Conservation (phyloP, 2,888 invertebrate genomes). For the Caenorhabditis angaria region DNA sequence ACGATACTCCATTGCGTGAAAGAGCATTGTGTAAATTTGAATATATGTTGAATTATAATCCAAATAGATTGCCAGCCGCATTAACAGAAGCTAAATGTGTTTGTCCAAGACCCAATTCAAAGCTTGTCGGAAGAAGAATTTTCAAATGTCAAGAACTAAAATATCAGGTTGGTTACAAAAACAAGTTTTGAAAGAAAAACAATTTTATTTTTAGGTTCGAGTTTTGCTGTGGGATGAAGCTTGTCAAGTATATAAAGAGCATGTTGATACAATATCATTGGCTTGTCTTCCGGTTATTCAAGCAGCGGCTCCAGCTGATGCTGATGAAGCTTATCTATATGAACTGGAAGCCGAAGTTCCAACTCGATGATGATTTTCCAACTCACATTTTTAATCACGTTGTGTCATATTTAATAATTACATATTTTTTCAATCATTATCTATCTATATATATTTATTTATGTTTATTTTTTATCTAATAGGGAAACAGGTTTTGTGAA, state of each 20-base stretch:
- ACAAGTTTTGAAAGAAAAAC: background rate
- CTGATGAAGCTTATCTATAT: conserved; percentile 61
- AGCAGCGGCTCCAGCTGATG: conserved; percentile 67
- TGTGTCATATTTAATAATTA: conserved; percentile 6
- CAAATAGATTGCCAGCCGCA: conserved; percentile 70
- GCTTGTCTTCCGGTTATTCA: conserved; percentile 71
- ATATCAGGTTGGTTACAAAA: conserved; percentile 57
- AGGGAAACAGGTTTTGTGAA: too few species aligned
- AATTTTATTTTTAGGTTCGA: conserved; percentile 47
- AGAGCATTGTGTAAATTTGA: conserved; percentile 71
- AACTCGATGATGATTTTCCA: conserved; percentile 12
- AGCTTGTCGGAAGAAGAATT: conserved; percentile 66
- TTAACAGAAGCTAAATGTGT: conserved; percentile 71
- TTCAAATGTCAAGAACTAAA: conserved; percentile 71
- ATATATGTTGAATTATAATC: conserved; percentile 71
- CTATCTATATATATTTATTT: background rate
- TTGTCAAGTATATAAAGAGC: conserved; percentile 65
- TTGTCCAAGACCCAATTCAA: conserved; percentile 65
- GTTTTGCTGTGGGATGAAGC: conserved; percentile 69
- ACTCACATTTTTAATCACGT: background rate
- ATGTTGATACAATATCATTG: conserved; percentile 66
- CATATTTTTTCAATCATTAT: background rate
- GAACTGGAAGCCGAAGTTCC: conserved; percentile 65
- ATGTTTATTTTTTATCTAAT: too few species aligned
- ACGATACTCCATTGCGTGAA: conserved; percentile 68